phyloP scores from a whole-genome alignment of 2,797 vertebrate genomes.

The Okamejei kenojei region DNA sequence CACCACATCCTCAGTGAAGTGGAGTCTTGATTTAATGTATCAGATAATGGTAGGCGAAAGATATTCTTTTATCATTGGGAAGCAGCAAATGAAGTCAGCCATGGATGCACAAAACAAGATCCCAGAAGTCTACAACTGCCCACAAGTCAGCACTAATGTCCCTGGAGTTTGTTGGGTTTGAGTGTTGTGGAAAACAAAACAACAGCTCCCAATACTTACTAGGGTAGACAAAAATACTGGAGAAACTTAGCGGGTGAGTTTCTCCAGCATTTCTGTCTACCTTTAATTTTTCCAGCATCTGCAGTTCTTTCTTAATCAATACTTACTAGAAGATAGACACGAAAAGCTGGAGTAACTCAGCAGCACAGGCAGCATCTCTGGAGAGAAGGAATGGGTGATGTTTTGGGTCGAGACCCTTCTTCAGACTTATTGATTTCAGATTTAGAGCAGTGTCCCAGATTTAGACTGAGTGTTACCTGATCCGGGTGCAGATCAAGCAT shows the following conservation, averaged over 20 bases:
- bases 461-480: neutral
- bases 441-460: too few relatives aligned
- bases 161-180: neutral
- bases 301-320: too few relatives aligned
- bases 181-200: neutral
- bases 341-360: too few relatives aligned
- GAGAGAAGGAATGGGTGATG: too few relatives aligned
- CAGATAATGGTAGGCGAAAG: neutral
- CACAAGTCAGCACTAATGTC: neutral
- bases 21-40: neutral
- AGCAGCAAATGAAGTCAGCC: neutral
- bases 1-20: neutral
- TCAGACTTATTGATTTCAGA: neutral
- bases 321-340: neutral
- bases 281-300: too few relatives aligned
- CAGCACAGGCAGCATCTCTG: too few relatives aligned
- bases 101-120: neutral
- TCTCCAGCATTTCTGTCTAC: too few relatives aligned
- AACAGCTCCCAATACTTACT: neutral
- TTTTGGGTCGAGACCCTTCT: too few relatives aligned
- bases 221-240: too few relatives aligned
- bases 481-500: neutral
- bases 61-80: neutral
- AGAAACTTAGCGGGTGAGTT: too few relatives aligned
- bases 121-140: neutral